Base-by-base conservation (phyloP, 2,113 vertebrate species). In the Pontoporia blainvillei region DNA sequence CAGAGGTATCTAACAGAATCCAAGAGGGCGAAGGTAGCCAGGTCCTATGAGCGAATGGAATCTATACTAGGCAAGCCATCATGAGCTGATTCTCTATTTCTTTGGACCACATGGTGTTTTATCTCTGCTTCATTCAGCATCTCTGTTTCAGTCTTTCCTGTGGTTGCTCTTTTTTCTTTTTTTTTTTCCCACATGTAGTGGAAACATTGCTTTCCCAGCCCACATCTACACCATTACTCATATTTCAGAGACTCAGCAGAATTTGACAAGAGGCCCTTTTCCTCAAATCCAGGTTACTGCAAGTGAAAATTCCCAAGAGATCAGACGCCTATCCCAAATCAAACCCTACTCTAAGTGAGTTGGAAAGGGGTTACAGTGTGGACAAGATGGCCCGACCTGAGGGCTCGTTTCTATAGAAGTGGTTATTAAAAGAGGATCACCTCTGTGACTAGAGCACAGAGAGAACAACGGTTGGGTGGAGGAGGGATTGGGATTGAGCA, bases 401-500 rank as follows among this genome's bases (percentile, higher is more conserved):
- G 36, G 29, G 3, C 5, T 46, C 36, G 3, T 67, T 67, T 96
- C 31, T 54, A 2, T 3, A 29, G 46, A 89, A 59, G 12, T 10
- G 2, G 44, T 76, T 23, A 1, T 44, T 59, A 59, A 23, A 39
- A 2, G 2, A 81, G 9, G 23, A 20, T 39, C 0, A 5, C 31
- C 44, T 46, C 36, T 90, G 13, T 29, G 25, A 29, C 25, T 41
- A 21, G 34, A 59, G 6, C 9, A 52, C 4, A 52, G 15, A 41
- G 12, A 41, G 1, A 8, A 10, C 20, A 17, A 17, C 18, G 12
- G 1, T 8, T 69, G 34, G 8, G 10, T 67, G 9, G 29, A 86
- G 5, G 13, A 73, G 2, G 18, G 15, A 3, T 5, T n/a, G 23
- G 8, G 10, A 6, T 0, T 34, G 59, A 79, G 7, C 1, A 78